Conservation (phyloP, 2,113 vertebrate species). For the Sinocyclocheilus anshuiensis region DNA sequence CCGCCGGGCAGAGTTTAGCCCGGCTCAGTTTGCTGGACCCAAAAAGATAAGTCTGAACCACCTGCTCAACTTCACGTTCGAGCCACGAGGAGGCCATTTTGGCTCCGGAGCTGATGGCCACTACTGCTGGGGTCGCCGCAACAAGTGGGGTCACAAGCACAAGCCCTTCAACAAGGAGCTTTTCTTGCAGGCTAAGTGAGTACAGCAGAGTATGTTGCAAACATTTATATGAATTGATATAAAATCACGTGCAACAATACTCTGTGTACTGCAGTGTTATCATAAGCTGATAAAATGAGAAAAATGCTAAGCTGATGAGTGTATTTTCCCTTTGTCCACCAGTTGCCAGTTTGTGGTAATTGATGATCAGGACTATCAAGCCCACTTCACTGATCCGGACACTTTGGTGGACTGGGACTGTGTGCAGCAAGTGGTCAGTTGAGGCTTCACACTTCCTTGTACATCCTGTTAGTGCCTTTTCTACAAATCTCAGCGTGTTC, state of each 20-base stretch:
- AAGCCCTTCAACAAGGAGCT: slow-evolving; percentile 99
- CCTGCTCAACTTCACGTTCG: slow-evolving; percentile 98
- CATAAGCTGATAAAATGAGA: not conserved
- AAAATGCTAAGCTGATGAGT: not conserved
- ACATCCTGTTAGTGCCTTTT: not conserved
- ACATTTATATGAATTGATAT: not conserved
- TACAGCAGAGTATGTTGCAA: not conserved
- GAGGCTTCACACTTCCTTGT: not conserved
- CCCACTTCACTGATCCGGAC: slow-evolving; percentile 97
- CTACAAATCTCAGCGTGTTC: not conserved
- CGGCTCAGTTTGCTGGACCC: slow-evolving; percentile 96
- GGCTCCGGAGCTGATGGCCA: slow-evolving; percentile 82
- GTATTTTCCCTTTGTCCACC: slow-evolving; percentile 43
- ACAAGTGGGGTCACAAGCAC: slow-evolving; percentile 94
- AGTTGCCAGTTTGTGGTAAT: slow-evolving; percentile 99
- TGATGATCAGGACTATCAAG: slow-evolving; percentile 95
- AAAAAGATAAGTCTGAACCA: slow-evolving; percentile 99
- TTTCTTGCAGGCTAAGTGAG: slow-evolving; percentile 98
- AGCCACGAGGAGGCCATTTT: slow-evolving; percentile 89
- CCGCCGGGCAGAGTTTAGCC: slow-evolving; percentile 96
- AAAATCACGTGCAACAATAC: not conserved
- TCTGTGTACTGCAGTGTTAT: not conserved
- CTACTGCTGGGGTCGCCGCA: slow-evolving; percentile 90
- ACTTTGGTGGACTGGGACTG: slow-evolving; percentile 98
- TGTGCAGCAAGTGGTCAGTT: slow-evolving; percentile 97